A percentile compares a stretch with the other conserved stretches of the same genome.
phyloP scores from a whole-genome alignment of 2,113 vertebrate genomes.

The Ammodytes dubius region DNA sequence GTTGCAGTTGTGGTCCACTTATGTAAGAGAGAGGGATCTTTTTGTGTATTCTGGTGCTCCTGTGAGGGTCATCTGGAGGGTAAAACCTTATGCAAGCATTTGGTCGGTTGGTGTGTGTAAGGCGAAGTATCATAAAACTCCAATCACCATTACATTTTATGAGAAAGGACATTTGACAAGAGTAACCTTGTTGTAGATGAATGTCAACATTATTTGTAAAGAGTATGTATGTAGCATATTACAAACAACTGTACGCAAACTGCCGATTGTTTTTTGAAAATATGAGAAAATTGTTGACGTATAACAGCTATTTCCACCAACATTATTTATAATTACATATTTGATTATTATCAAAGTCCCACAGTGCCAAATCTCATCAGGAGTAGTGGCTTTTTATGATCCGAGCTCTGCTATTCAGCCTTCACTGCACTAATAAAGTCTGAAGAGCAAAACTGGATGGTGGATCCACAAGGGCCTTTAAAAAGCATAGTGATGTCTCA shows the following conservation, averaged over 20 bases:
- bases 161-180: conserved; percentile 18
- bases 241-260: background rate
- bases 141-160: conserved; percentile 19
- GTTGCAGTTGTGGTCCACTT: background rate
- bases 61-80: conserved; percentile 36
- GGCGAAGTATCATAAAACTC: conserved; percentile 3
- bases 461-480: conserved; percentile 17
- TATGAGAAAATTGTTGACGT: too few species aligned
- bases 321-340: background rate
- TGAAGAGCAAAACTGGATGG: conserved; percentile 22
- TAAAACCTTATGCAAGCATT: conserved; percentile 1
- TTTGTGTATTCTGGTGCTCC: conserved; percentile 14
- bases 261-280: too few species aligned
- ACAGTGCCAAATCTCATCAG: conserved; percentile 4
- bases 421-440: conserved; percentile 17
- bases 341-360: background rate
- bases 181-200: conserved; percentile 1
- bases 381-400: background rate
- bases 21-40: conserved; percentile 1
- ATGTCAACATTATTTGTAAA: background rate
- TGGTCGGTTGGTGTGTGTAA: conserved; percentile 28
- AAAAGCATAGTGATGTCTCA: conserved; percentile 27
- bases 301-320: background rate
- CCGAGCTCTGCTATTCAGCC: conserved; percentile 2
- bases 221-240: background rate